Evolutionary conservation across 2,113 vertebrate species (phyloP).

Genomic region (Calypte anna): DNA sequence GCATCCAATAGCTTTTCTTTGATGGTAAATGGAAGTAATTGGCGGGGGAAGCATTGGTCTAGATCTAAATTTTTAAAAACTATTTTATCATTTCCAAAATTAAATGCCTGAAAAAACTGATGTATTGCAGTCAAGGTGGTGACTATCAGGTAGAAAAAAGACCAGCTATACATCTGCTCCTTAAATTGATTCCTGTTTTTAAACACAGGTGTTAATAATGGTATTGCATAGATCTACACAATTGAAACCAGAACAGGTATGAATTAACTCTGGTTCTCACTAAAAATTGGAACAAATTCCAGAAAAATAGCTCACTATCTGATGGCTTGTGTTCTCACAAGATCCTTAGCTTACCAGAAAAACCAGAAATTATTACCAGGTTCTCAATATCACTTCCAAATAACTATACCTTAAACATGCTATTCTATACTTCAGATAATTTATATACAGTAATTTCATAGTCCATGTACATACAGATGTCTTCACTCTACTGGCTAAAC

Average conservation of each 20-base stretch:
- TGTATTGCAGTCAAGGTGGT: background rate
- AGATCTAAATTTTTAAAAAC: background rate
- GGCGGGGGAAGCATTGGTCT: background rate
- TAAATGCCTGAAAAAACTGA: background rate
- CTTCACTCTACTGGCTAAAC: background rate
- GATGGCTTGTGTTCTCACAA: background rate
- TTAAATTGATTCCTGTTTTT: slow-evolving; percentile 16
- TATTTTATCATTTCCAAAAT: background rate
- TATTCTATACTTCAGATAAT: background rate
- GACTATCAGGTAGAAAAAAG: background rate
- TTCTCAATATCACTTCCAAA: background rate
- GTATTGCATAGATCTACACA: background rate
- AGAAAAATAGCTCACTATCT: background rate
- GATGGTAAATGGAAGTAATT: background rate
- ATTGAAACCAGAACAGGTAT: background rate
- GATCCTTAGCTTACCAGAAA: background rate
- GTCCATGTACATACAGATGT: rapidly evolving
- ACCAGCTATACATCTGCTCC: background rate
- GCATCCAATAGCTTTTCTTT: background rate
- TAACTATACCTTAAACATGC: background rate
- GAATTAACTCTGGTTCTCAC: background rate
- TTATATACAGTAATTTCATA: background rate
- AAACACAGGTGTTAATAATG: background rate
- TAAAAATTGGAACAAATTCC: background rate
- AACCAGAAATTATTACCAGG: background rate